Base-by-base conservation (phyloP, 53 echinoderm and acorn worm genomes). In the Temnopleurus reevesii region DNA sequence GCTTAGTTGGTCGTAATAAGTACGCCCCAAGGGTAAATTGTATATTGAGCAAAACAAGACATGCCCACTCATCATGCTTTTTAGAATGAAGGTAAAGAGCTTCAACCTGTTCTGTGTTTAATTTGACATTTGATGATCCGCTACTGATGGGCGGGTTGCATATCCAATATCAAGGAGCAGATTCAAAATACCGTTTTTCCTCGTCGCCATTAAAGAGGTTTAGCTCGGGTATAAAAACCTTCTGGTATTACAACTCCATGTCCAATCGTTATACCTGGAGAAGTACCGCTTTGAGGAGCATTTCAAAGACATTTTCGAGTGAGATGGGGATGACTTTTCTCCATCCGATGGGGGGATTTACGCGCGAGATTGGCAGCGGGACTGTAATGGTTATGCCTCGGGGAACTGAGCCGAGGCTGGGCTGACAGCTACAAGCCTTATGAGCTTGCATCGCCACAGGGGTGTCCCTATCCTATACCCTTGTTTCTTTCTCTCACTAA, bases 401-500 rank as follows among this genome's bases (percentile, higher is more conserved):
- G 85, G 85, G 85, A 85, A 28, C 15, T 30, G 5, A 81, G 12
- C 53, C 81, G 81, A 81, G 61, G 4, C 45, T 43, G 8, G 56
- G 60, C 44, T 85, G 85, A 85, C 85, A 85, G 85, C 43, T 85
- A 85, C 83, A 83, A 83, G 83, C 83, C 83, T 56, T 53, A 55
- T 36, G 51, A 83, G 34, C 54, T 23, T 31, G 31, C 47, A 83
- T 17, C 33, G 55, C 55, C 54, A 55, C 7, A 36, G 55, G 53
- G 53, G 35, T 34, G 12, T 19, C 55, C 55, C 26, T 29, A n/a
- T 51, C 53, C 53, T 51, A 8, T 51, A 8, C 19, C 46, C 79
- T 29, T 13, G 51, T 26, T 79, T 71, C 38, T 79, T 47, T 79
- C 30, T 8, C 13, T 46, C 49, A 19, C 1, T 71, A 23, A 38